Conservation (phyloP, 37 sponge, comb jelly and placozoan species). For the Petrosia ficiformis region DNA sequence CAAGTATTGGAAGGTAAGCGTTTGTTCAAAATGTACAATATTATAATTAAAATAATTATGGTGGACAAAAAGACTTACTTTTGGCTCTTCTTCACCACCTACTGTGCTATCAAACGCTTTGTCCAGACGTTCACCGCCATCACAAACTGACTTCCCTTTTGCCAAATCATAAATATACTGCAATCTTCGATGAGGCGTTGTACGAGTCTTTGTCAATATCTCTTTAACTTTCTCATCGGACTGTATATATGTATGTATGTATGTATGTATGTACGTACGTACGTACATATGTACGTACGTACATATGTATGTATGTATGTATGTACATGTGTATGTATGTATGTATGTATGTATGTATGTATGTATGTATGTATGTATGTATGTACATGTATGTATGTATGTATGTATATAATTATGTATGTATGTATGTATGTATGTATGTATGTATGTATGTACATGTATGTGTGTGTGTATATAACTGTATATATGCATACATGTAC, state of each 20-base stretch:
- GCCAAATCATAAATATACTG: slow-evolving; percentile 88
- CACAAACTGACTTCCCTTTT: slow-evolving; percentile 79
- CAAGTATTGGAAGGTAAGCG: too few relatives aligned
- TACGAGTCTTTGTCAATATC: slow-evolving; percentile 55
- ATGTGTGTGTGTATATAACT: too few relatives aligned
- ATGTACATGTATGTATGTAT: too few relatives aligned
- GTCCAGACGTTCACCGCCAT: slow-evolving; percentile 65
- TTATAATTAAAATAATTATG: too few relatives aligned
- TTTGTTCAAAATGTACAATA: too few relatives aligned
- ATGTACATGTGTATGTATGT: background rate
- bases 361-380: too few relatives aligned
- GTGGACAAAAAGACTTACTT: background rate
- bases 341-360: too few relatives aligned
- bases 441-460: too few relatives aligned
- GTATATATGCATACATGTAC: too few relatives aligned
- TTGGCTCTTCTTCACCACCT: background rate
- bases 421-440: too few relatives aligned
- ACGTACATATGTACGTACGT: background rate
- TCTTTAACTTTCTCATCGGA: slow-evolving; percentile 89
- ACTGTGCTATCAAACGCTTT: slow-evolving; percentile 32
- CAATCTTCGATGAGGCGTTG: slow-evolving; percentile 60
- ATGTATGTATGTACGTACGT: background rate
- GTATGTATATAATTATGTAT: too few relatives aligned
- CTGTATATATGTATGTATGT: slow-evolving; percentile 21
- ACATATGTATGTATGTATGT: background rate